These are phyloP conservation scores for Falcunculus frontatus DNA, from an alignment of 2,113 vertebrate genomes.

Conservation along the genomic window DNA sequence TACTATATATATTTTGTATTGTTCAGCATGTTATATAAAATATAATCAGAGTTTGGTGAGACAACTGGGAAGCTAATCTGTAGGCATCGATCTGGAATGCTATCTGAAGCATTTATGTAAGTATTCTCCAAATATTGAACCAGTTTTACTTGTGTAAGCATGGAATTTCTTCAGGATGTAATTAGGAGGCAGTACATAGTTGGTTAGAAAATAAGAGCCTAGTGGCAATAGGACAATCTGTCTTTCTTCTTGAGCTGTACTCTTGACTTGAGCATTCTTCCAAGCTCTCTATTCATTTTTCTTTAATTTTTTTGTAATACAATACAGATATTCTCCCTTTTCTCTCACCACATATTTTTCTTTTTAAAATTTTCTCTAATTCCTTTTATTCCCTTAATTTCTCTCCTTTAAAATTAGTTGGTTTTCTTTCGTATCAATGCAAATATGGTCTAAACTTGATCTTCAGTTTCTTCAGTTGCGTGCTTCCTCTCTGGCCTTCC, in stretches of 20 bases:
- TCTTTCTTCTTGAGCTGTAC: not conserved
- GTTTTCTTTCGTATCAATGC: not conserved
- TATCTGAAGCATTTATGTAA: not conserved
- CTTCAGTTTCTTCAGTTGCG: not conserved
- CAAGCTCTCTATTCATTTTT: not conserved
- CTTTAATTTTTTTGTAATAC: not conserved
- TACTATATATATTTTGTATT: not conserved
- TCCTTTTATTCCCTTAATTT: not conserved
- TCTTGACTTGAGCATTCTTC: not conserved
- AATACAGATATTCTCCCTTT: not conserved
- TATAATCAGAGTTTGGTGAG: not conserved
- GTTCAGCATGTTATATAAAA: not conserved
- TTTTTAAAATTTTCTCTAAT: not conserved
- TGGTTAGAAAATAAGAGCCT: not conserved
- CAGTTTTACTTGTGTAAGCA: not conserved
- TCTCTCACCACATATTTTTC: not conserved
- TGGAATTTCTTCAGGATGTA: not conserved
- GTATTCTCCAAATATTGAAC: not conserved
- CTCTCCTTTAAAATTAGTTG: not conserved
- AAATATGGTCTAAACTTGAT: not conserved
- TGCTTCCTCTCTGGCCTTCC: not conserved
- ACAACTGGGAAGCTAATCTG: not conserved
- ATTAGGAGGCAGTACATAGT: not conserved
- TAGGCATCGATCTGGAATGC: not conserved
- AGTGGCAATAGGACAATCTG: not conserved